phyloP scores from a whole-genome alignment of 2,797 vertebrate species.

The Liparis tanakae region DNA sequence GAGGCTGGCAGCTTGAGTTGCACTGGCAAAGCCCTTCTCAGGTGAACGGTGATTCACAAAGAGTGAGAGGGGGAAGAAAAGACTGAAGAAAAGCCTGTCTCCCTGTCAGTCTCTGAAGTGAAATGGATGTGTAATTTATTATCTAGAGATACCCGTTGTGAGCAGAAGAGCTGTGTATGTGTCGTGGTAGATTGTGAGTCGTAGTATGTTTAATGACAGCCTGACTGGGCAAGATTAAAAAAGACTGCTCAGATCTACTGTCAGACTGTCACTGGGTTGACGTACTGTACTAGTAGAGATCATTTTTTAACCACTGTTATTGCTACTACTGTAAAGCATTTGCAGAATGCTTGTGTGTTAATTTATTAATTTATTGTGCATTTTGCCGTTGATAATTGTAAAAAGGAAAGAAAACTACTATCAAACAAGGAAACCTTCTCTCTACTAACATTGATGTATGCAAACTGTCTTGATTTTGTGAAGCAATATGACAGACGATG shows the following conservation, averaged over 20 bases:
- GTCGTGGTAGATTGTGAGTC: conserved; percentile 75
- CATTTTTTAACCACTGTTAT: conserved; percentile 78
- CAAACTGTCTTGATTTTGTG: conserved; percentile 82
- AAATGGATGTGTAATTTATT: conserved; percentile 81
- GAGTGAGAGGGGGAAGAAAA: conserved; percentile 40
- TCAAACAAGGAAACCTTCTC: conserved; percentile 68
- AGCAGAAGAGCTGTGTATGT: conserved; percentile 73
- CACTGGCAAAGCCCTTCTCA: conserved; percentile 64
- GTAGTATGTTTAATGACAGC: conserved; percentile 71
- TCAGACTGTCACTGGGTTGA: conserved; percentile 72
- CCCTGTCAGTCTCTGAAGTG: conserved; percentile 66
- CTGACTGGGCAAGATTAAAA: conserved; percentile 60
- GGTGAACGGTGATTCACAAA: conserved; percentile 68
- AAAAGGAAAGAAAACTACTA: conserved; percentile 60
- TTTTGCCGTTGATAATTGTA: conserved; percentile 80
- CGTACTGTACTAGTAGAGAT: conserved; percentile 76
- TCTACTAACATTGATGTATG: conserved; percentile 86
- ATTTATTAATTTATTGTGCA: conserved; percentile 99
- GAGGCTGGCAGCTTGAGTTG: conserved; percentile 54
- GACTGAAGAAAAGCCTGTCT: conserved; percentile 70
- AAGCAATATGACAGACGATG: conserved; percentile 82
- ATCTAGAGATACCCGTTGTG: conserved; percentile 72
- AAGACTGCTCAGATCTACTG: conserved; percentile 64
- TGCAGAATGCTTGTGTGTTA: conserved; percentile 93
- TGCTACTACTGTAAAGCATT: conserved; percentile 86